Base-by-base conservation (phyloP, 2,888 invertebrate genomes). In the Drosophila kambysellisi region DNA sequence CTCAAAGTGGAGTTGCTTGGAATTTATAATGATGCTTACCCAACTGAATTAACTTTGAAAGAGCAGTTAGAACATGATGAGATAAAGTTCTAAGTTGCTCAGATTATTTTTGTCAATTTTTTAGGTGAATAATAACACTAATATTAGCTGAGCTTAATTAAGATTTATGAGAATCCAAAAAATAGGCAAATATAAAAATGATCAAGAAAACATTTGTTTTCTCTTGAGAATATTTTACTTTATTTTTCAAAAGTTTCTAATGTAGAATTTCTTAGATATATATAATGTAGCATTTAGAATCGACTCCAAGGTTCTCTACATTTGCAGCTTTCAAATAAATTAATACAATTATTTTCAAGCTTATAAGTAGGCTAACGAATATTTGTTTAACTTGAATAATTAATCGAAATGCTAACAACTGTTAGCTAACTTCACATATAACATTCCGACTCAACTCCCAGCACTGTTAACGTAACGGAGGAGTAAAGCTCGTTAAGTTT, bases 401-500 rank as follows among this genome's bases (percentile, higher is more conserved):
- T 9, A 9, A 50, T 6, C 12, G 9, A 17, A 29, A 30, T 30
- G 6, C 3, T 0, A 51, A 3, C n/a, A 6, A 11, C 50, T 51
- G 51, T 51, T 50, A 48, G 8, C 68, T 48, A 48, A 30, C 17
- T 35, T 15, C 11, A 63, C 52, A 37, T n/a, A 37, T 39, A 41
- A 41, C 0, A 20, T 50, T 5, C n/a, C 8, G 43, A 11, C n/a
- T 25, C 39, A 46, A 52, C 39, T 25, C 20, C 20, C 20, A 56
- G 29, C 6, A 1, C 50, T 54, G 29, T 54, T 57, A 32, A n/a
- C 1, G 5, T 25, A 51, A 30, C 58, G 29, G 29, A 25, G 52
- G 32, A 65, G 41, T 9, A n/a, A 2, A 4, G n/a, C 39, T 61
- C 64, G 78, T 73, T 30, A 9, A 51, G 30, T 57, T 46, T 46